Evolutionary conservation across 2,888 invertebrate species (phyloP).

Genomic region (Noctua janthe): DNA sequence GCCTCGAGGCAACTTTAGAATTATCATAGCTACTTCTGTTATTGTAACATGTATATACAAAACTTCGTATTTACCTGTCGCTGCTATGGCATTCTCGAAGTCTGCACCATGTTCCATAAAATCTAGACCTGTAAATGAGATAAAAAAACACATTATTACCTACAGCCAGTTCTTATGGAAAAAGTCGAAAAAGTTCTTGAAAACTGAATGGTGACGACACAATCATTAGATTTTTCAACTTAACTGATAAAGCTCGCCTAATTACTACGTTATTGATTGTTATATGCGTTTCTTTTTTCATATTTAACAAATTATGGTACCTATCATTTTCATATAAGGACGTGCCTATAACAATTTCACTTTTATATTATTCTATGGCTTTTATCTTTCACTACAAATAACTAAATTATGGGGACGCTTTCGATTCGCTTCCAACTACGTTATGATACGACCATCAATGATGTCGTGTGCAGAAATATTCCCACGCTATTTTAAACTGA

Average conservation of each 20-base stretch:
- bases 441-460: constrained; percentile 25
- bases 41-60: background rate
- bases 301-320: constrained; percentile 44
- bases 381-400: constrained; percentile 37
- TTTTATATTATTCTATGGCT: constrained; percentile 27
- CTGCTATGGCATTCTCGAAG: constrained; percentile 93
- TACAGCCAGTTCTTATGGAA: background rate
- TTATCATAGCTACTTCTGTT: background rate
- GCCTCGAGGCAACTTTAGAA: background rate
- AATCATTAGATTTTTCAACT: constrained; percentile 38
- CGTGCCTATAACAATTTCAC: constrained; percentile 11
- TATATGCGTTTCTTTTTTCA: constrained; percentile 58
- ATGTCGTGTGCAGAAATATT: constrained; percentile 16
- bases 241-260: constrained; percentile 75
- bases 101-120: constrained; percentile 94
- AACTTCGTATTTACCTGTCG: constrained; percentile 88
- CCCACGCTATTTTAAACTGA: constrained; percentile 24
- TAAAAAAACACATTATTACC: constrained; percentile 32
- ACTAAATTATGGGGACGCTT: constrained; percentile 52
- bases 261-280: constrained; percentile 64
- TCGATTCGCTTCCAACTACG: constrained; percentile 30
- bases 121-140: constrained; percentile 91
- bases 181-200: background rate
- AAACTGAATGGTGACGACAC: background rate
- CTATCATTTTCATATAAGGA: constrained; percentile 46